phyloP scores from a whole-genome alignment of 2,797 vertebrate species.

The Sebastes taczanowskii region DNA sequence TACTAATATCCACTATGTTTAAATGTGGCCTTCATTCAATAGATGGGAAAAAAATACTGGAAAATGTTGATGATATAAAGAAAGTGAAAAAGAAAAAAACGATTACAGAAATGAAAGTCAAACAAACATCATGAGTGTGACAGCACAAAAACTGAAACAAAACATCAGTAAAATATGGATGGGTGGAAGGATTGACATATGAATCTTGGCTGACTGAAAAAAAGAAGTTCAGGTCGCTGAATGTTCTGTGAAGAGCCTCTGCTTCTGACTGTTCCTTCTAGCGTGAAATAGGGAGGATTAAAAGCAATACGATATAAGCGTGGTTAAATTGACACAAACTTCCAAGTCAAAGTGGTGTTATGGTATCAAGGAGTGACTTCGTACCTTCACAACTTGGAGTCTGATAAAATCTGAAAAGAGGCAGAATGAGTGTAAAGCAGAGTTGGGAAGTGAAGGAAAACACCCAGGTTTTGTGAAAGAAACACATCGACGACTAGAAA shows the following conservation, averaged over 20 bases:
- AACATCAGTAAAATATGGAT: background rate
- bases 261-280: constrained; percentile 5
- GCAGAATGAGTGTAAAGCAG: background rate
- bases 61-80: background rate
- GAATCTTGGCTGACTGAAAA: background rate
- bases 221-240: background rate
- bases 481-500: background rate
- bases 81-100: background rate
- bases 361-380: constrained; percentile 9
- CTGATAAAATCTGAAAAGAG: background rate
- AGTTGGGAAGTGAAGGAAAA: background rate
- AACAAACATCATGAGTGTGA: background rate
- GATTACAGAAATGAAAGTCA: background rate
- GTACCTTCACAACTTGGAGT: background rate
- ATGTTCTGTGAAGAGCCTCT: constrained; percentile 2
- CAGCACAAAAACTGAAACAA: background rate
- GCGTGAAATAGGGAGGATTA: constrained; percentile 34
- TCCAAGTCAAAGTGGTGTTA: background rate
- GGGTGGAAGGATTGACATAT: background rate
- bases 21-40: background rate
- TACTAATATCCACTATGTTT: background rate
- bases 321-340: constrained; percentile 14
- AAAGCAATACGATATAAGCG: constrained; percentile 8
- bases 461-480: background rate
- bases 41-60: background rate